phyloP scores from a whole-genome alignment of 2,113 vertebrate species.

The Falco punctatus region DNA sequence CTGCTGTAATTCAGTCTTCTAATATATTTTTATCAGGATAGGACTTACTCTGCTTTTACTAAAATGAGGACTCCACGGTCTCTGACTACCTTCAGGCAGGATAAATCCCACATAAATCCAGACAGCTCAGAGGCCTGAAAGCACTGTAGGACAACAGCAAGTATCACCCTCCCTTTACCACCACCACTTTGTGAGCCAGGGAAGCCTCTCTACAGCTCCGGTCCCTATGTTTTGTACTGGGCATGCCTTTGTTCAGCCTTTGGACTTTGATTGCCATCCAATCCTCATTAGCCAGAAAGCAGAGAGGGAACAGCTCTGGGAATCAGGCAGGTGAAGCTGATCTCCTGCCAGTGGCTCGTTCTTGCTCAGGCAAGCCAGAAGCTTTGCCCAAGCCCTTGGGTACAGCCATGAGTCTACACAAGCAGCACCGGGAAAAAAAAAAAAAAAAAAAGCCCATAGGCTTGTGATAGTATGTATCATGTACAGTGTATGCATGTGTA shows the following conservation, averaged over 20 bases:
- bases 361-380: not conserved
- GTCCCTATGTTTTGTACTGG: not conserved
- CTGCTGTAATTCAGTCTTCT: not conserved
- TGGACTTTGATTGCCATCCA: not conserved
- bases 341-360: not conserved
- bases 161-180: not conserved
- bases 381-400: rapidly evolving
- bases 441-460: not conserved
- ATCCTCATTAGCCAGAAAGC: not conserved
- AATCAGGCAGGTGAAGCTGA: rapidly evolving
- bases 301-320: not conserved
- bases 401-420: rapidly evolving
- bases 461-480: not conserved
- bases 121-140: not conserved
- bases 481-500: rapidly evolving
- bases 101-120: not conserved
- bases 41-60: not conserved
- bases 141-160: not conserved
- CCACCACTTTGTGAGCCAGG: not conserved
- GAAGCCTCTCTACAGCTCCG: not conserved
- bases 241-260: not conserved
- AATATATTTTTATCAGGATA: not conserved
- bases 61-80: not conserved
- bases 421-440: not conserved
- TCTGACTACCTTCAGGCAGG: not conserved